These are phyloP conservation scores for Sipunculus nudus DNA, from an alignment of 2,888 invertebrate genomes.

Conservation along the genomic window DNA sequence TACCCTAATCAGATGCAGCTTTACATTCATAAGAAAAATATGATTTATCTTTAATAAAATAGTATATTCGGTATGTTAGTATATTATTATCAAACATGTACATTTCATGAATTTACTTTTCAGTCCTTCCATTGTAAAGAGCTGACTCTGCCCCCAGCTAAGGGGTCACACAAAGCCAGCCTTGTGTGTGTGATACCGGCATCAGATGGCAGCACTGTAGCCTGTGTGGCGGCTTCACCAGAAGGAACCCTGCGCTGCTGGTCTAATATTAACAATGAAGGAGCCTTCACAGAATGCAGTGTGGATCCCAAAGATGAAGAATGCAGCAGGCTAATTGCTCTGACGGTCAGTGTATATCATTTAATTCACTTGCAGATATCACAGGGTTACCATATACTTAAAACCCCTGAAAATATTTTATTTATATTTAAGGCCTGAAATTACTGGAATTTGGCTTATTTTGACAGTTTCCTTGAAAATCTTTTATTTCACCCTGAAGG, in stretches of 20 bases:
- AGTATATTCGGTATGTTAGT: too few species aligned
- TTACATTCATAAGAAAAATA: too few species aligned
- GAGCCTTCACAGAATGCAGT: constrained; percentile 82
- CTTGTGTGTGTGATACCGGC: constrained; percentile 79
- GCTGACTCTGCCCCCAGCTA: constrained; percentile 88
- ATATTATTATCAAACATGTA: too few species aligned
- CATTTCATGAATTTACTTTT: constrained; percentile 4
- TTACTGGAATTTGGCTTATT: too few species aligned
- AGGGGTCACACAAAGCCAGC: constrained; percentile 78
- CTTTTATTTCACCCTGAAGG: too few species aligned
- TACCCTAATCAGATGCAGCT: too few species aligned
- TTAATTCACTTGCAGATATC: constrained; percentile 17
- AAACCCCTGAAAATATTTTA: too few species aligned
- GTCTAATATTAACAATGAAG: constrained; percentile 89
- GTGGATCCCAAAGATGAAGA: constrained; percentile 79
- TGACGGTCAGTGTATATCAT: constrained; percentile 50
- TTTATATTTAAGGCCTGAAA: too few species aligned
- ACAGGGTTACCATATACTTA: constrained; percentile 84
- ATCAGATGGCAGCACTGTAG: constrained; percentile 49
- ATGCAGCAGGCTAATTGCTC: constrained; percentile 62
- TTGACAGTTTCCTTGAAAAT: too few species aligned
- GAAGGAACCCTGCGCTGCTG: constrained; percentile 94
- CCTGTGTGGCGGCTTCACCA: constrained; percentile 83
- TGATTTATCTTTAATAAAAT: too few species aligned
- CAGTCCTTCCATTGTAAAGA: constrained; percentile 78